Percentiles rank a stretch among this genome's conserved stretches.
phyloP scores from a whole-genome alignment of 2,797 vertebrate species.

The Parambassis ranga region DNA sequence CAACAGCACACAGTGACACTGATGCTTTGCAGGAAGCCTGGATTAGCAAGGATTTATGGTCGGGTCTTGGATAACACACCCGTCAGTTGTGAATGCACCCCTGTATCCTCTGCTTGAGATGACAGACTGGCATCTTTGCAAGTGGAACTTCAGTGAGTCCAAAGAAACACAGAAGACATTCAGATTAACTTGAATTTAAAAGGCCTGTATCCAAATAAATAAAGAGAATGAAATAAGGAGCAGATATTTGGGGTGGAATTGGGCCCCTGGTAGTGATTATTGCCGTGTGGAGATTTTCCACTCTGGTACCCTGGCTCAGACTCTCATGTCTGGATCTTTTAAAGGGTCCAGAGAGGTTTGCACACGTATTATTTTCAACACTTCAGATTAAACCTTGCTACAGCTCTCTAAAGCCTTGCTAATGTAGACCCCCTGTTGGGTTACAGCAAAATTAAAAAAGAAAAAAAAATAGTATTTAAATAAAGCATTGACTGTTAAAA shows the following conservation, averaged over 20 bases:
- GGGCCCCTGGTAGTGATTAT: slow-evolving; percentile 62
- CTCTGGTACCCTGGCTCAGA: slow-evolving; percentile 50
- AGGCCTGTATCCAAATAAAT: slow-evolving; percentile 41
- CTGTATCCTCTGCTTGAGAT: slow-evolving; percentile 23
- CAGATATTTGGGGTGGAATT: slow-evolving; percentile 51
- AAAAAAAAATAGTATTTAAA: slow-evolving; percentile 3
- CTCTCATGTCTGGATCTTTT: slow-evolving; percentile 58
- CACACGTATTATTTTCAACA: slow-evolving; percentile 70
- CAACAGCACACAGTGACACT: slow-evolving; percentile 54
- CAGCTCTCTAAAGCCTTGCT: slow-evolving; percentile 54
- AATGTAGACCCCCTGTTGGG: slow-evolving; percentile 59
- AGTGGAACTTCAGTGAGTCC: slow-evolving; percentile 30
- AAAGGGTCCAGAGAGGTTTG: slow-evolving; percentile 56
- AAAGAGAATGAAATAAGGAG: slow-evolving; percentile 30
- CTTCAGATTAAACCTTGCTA: slow-evolving; percentile 63
- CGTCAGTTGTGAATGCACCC: slow-evolving; percentile 30
- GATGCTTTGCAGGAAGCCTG: slow-evolving; percentile 69
- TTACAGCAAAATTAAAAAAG: slow-evolving; percentile 54
- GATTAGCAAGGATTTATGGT: slow-evolving; percentile 67
- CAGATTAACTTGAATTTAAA: slow-evolving; percentile 33
- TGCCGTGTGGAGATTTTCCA: slow-evolving; percentile 59
- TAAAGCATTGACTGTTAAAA: slow-evolving; percentile 36
- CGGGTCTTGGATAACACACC: slow-evolving; percentile 28
- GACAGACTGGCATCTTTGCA: slow-evolving; percentile 34
- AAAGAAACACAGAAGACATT: slow-evolving; percentile 26